phyloP scores from a whole-genome alignment of 2,797 vertebrate species.

The Neosilurus hyrtlii region DNA sequence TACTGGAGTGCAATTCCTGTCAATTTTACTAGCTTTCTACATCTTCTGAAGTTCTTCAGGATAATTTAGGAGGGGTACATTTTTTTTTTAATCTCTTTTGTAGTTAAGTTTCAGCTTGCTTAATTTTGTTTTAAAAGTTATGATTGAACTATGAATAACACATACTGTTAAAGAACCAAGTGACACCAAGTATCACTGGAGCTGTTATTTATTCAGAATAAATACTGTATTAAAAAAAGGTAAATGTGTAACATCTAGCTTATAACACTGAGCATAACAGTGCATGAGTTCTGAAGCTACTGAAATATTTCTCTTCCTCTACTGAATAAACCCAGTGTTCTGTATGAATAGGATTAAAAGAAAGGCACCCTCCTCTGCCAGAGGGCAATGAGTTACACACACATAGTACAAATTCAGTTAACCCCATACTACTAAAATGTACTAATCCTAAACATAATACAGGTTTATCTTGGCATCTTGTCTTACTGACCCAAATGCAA shows the following conservation, averaged over 20 bases:
- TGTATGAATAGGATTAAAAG: neutral
- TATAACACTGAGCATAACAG: neutral
- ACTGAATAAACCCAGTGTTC: neutral
- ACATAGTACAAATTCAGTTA: neutral
- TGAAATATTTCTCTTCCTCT: neutral
- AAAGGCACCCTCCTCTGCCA: neutral
- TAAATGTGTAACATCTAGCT: neutral
- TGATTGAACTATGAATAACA: neutral
- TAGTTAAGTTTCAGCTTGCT: neutral
- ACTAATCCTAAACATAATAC: neutral
- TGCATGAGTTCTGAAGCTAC: neutral
- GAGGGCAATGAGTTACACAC: neutral
- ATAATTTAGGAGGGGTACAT: too few species aligned
- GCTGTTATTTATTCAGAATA: neutral
- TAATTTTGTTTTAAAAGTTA: neutral
- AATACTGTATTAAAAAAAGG: too few species aligned
- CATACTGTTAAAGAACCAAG: neutral
- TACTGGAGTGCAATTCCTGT: neutral
- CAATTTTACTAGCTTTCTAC: neutral
- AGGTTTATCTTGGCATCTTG: neutral
- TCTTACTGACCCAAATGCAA: neutral
- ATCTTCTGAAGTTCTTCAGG: neutral
- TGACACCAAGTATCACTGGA: neutral
- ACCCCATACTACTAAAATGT: neutral
- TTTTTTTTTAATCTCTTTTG: too few species aligned